These are phyloP conservation scores for Muntiacus reevesi DNA, from an alignment of 2,113 vertebrate species.

Conservation along the genomic window DNA sequence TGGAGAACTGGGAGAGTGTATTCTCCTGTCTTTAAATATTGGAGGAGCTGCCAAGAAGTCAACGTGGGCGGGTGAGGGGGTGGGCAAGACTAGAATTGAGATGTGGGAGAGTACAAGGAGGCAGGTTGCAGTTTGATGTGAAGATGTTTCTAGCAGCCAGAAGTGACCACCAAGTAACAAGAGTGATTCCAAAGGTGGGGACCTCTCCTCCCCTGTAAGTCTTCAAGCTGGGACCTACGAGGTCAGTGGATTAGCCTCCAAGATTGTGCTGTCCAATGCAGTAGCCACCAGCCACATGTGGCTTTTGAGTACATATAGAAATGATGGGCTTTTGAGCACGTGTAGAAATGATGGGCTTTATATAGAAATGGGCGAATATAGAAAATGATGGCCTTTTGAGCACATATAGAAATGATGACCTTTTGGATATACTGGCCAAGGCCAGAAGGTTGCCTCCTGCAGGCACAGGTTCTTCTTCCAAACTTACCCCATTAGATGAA, in stretches of 20 bases:
- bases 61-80: neutral
- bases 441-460: neutral
- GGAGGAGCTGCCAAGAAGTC: neutral
- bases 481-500: neutral
- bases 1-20: neutral
- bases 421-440: neutral
- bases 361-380: neutral
- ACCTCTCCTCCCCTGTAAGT: neutral
- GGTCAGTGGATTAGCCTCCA: neutral
- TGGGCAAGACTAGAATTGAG: neutral
- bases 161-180: neutral
- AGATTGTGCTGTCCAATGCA: rapidly evolving
- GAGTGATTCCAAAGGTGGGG: neutral
- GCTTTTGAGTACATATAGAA: neutral
- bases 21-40: neutral
- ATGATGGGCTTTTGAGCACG: neutral
- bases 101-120: neutral
- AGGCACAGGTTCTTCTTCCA: neutral
- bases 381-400: neutral
- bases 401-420: neutral
- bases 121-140: neutral
- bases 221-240: neutral
- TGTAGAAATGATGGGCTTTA: neutral
- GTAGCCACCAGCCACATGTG: neutral
- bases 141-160: neutral